phyloP scores from a whole-genome alignment of 1,140 invertebrate species.

The Druon quercuslanigerum region DNA sequence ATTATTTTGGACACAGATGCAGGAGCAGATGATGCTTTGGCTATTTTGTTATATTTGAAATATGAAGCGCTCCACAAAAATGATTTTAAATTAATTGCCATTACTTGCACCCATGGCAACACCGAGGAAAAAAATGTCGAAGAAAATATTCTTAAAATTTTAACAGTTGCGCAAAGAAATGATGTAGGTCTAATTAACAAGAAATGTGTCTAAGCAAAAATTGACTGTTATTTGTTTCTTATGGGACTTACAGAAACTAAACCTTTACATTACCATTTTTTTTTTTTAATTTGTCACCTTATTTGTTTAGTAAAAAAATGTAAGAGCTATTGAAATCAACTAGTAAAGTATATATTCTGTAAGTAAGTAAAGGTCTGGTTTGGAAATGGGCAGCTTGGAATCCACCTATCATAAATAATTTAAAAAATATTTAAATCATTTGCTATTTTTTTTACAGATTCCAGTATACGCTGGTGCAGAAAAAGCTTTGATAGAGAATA shows the following conservation, averaged over 20 bases:
- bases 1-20: constrained; percentile 77
- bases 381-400: too few relatives aligned
- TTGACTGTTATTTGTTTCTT: too few relatives aligned
- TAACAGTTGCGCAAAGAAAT: constrained; percentile 73
- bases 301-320: too few relatives aligned
- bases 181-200: constrained; percentile 72
- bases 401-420: too few relatives aligned
- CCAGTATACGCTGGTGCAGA: constrained; percentile 72
- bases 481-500: constrained; percentile 64
- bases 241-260: too few relatives aligned
- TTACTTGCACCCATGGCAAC: constrained; percentile 62
- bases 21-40: constrained; percentile 78
- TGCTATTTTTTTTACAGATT: constrained; percentile 65
- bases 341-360: too few relatives aligned
- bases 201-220: too few relatives aligned
- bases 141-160: constrained; percentile 77
- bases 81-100: constrained; percentile 71
- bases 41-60: constrained; percentile 72
- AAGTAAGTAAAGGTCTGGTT: too few relatives aligned
- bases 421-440: background rate
- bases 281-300: too few relatives aligned
- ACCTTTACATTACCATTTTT: too few relatives aligned
- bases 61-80: constrained; percentile 65
- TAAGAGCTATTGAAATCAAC: too few relatives aligned
- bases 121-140: constrained; percentile 77